Conservation (phyloP, 2,797 vertebrate genomes). For the Semaprochilodus insignis region DNA sequence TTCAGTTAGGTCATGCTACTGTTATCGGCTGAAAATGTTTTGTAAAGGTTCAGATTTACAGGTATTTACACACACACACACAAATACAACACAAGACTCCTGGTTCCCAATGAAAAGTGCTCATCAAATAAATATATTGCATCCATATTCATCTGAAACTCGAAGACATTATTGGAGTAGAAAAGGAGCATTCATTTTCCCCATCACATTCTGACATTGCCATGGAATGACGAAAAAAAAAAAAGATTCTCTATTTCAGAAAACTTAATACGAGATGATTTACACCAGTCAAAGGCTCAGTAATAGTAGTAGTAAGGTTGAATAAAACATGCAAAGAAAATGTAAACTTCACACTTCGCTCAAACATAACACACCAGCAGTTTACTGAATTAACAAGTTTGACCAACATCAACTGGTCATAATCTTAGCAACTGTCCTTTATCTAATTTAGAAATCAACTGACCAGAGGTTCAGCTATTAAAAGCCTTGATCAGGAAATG, state of each 20-base stretch:
- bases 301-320: not conserved
- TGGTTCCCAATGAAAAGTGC: conserved; percentile 5
- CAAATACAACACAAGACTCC: not conserved
- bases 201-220: not conserved
- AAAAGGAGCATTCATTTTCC: not conserved
- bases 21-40: not conserved
- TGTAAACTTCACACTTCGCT: too few species aligned
- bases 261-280: not conserved
- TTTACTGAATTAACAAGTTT: not conserved
- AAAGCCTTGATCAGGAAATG: not conserved
- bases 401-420: not conserved
- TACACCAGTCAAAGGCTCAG: not conserved
- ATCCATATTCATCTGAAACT: not conserved
- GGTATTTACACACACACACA: not conserved
- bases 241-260: not conserved
- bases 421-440: not conserved
- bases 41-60: not conserved
- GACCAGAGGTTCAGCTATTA: not conserved
- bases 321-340: not conserved
- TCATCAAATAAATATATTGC: not conserved
- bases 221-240: not conserved
- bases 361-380: not conserved
- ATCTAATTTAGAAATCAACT: too few species aligned
- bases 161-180: not conserved
- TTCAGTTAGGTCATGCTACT: not conserved